Evolutionary conservation across 23 tunicate species (phyloP).

Genomic region (Clavelina lepadiformis): DNA sequence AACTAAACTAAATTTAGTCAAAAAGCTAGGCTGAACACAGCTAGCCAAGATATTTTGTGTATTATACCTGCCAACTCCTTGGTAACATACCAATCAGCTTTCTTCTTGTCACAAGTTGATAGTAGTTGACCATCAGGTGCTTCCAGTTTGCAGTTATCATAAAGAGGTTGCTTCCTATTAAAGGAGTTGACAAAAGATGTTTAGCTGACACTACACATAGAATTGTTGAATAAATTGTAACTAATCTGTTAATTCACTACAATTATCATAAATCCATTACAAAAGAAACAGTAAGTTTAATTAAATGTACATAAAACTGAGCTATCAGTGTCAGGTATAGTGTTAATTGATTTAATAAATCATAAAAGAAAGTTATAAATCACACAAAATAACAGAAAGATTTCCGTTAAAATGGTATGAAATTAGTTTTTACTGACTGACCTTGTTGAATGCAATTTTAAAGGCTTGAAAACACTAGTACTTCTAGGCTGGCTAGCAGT

Average conservation of each 20-base stretch:
- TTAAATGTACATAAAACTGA: too few relatives aligned
- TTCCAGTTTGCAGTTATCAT: conserved; percentile 88
- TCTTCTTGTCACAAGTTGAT: conserved; percentile 85
- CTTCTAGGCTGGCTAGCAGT: conserved; percentile 1
- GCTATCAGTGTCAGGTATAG: too few relatives aligned
- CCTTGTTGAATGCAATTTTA: conserved; percentile 69
- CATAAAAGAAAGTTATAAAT: too few relatives aligned
- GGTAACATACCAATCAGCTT: conserved; percentile 77
- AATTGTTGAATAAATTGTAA: not conserved
- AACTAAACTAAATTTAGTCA: not conserved
- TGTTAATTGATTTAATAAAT: too few relatives aligned
- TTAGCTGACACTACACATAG: not conserved
- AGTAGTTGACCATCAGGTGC: conserved; percentile 91
- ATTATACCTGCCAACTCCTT: conserved; percentile 71
- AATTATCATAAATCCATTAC: not conserved
- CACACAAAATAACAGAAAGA: too few relatives aligned
- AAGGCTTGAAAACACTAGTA: conserved; percentile 7
- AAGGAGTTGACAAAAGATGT: not conserved
- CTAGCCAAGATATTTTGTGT: not conserved
- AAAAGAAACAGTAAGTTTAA: too few relatives aligned
- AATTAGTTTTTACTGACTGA: conserved; percentile 1
- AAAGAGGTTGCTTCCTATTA: conserved; percentile 66
- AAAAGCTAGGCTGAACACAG: not conserved
- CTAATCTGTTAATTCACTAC: not conserved
- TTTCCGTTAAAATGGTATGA: too few relatives aligned